A percentile compares a stretch with the other conserved stretches of the same genome.
Evolutionary conservation across 2,888 invertebrate genomes (phyloP).

Genomic region (Scaeva pyrastri): DNA sequence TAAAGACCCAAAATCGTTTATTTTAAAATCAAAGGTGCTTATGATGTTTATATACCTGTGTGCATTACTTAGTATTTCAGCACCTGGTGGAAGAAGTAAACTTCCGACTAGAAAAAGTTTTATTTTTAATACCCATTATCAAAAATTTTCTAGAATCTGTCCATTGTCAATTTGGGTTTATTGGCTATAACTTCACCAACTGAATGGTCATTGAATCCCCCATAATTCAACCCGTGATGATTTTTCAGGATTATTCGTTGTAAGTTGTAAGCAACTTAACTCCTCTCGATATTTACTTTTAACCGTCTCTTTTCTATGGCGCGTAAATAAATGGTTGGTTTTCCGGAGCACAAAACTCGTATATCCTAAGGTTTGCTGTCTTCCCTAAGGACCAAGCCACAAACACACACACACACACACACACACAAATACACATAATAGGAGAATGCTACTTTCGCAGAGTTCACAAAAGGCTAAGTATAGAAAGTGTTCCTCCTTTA

Average conservation of each 20-base stretch:
- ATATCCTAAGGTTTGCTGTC: slow-evolving; percentile 79
- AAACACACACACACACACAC: slow-evolving; percentile 52
- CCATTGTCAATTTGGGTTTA: slow-evolving; percentile 69
- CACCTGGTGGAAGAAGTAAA: neutral
- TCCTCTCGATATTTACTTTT: slow-evolving; percentile 56
- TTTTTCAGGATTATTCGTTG: slow-evolving; percentile 71
- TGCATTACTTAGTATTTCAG: neutral
- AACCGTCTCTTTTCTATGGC: slow-evolving; percentile 28
- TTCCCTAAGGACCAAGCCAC: slow-evolving; percentile 49
- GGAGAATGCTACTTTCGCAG: slow-evolving; percentile 51
- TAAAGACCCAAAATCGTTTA: slow-evolving; percentile 1
- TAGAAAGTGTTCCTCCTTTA: slow-evolving; percentile 16
- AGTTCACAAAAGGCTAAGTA: slow-evolving; percentile 19
- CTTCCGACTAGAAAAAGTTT: slow-evolving; percentile 57
- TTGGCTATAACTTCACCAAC: slow-evolving; percentile 71
- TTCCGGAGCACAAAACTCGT: slow-evolving; percentile 77
- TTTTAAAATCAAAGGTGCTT: slow-evolving; percentile 40
- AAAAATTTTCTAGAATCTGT: slow-evolving; percentile 41
- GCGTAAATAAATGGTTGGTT: slow-evolving; percentile 79
- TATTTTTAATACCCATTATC: slow-evolving; percentile 61
- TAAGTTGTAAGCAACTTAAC: slow-evolving; percentile 67
- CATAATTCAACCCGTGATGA: slow-evolving; percentile 73
- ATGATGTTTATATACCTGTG: slow-evolving; percentile 28
- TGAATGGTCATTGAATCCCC: slow-evolving; percentile 70
- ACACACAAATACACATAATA: slow-evolving; percentile 19